A percentile compares a stretch with the other conserved stretches of the same genome.
Evolutionary conservation across 2,113 vertebrate genomes (phyloP).

Genomic region (Probosciger aterrimus): DNA sequence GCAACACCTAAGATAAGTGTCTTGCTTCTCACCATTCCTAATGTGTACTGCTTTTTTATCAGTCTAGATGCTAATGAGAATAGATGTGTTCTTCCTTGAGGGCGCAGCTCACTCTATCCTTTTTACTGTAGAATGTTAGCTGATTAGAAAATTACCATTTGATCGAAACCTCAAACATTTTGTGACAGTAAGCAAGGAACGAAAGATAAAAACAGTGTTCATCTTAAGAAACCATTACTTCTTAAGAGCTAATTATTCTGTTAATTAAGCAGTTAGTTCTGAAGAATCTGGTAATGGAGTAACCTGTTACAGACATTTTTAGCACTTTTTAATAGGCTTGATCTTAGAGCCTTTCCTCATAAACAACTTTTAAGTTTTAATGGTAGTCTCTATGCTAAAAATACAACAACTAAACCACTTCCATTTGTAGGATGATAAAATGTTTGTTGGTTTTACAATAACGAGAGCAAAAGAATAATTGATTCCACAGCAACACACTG

Average conservation of each 20-base stretch:
- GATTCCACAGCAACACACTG: neutral
- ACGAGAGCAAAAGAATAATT: neutral
- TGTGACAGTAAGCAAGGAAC: neutral
- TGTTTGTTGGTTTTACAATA: neutral
- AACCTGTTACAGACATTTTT: neutral
- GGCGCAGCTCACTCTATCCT: accelerated
- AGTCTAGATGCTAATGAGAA: neutral
- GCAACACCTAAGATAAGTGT: neutral
- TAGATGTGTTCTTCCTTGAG: neutral
- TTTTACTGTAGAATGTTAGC: neutral
- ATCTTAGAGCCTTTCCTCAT: neutral
- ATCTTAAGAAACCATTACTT: neutral
- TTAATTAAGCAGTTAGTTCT: neutral
- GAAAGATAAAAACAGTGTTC: neutral
- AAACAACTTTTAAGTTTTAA: neutral
- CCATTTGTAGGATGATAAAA: neutral
- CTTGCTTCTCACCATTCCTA: neutral
- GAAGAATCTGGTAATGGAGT: neutral
- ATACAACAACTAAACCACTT: neutral
- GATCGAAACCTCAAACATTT: neutral
- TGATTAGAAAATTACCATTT: neutral
- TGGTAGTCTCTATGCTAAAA: neutral
- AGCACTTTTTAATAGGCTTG: neutral
- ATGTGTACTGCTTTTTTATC: neutral
- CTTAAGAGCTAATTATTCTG: neutral